Evolutionary conservation across 2,888 invertebrate species (phyloP).

Genomic region (Danaus chrysippus): DNA sequence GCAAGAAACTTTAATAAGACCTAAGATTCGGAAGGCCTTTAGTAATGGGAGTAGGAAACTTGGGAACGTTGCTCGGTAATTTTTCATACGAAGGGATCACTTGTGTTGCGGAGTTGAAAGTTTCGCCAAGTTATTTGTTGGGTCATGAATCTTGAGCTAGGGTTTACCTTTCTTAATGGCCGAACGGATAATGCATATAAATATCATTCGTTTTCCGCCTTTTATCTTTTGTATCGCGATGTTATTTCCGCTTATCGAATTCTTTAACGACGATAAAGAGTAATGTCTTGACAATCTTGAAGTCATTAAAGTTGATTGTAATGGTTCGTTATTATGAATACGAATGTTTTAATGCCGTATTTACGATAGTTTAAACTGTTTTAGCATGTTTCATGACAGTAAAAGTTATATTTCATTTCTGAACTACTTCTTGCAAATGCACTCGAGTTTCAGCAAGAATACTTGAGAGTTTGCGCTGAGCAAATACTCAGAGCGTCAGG

Average conservation of each 20-base stretch:
- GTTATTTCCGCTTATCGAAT: background rate
- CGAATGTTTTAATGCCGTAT: no score
- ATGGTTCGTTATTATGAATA: no score
- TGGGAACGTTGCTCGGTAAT: slow-evolving; percentile 21
- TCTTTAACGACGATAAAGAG: background rate
- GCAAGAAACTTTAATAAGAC: background rate
- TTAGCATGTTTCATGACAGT: background rate
- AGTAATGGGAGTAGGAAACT: slow-evolving; percentile 18
- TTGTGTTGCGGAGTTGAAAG: slow-evolving; percentile 22
- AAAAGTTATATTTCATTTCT: slow-evolving; percentile 11
- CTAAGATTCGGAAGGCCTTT: slow-evolving; percentile 10
- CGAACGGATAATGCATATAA: slow-evolving; percentile 30
- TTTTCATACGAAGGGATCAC: slow-evolving; percentile 26
- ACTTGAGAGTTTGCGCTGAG: slow-evolving; percentile 21
- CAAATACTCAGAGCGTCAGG: slow-evolving; percentile 20
- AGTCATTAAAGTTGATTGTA: no score
- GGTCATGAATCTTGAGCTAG: slow-evolving; percentile 30
- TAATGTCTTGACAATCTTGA: no score
- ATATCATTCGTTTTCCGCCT: slow-evolving; percentile 24
- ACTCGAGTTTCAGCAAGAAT: slow-evolving; percentile 19
- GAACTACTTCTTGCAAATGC: slow-evolving; percentile 19
- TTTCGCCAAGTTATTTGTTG: slow-evolving; percentile 28
- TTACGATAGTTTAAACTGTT: background rate
- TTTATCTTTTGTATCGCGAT: slow-evolving; percentile 14
- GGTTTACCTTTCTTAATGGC: slow-evolving; percentile 26